A percentile compares a stretch with the other conserved stretches of the same genome.
Evolutionary conservation across 2,797 vertebrate species (phyloP).

Genomic region (Eospalax fontanierii): DNA sequence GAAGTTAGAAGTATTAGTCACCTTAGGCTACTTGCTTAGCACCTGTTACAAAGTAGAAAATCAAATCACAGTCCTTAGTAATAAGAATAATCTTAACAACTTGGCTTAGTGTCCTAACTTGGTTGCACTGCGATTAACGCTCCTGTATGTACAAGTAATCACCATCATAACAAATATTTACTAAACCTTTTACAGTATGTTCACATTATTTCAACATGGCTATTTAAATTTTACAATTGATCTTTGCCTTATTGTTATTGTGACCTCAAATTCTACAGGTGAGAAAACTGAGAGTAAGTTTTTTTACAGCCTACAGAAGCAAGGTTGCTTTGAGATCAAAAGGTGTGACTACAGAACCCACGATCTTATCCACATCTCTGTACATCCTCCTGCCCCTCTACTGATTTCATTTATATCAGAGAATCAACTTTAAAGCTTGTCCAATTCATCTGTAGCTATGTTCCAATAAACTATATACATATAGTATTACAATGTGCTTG

Average conservation of each 20-base stretch:
- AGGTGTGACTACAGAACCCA: neutral
- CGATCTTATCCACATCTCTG: neutral
- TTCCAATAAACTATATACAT: conserved; percentile 47
- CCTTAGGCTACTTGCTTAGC: neutral
- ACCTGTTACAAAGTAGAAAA: neutral
- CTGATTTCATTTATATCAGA: conserved; percentile 30
- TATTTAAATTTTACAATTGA: neutral
- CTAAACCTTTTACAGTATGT: neutral
- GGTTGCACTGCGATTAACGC: neutral
- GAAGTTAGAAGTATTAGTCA: neutral
- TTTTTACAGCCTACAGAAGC: neutral
- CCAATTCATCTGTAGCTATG: conserved; percentile 44
- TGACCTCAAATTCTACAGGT: neutral
- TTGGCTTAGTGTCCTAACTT: neutral
- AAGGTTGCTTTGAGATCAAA: neutral
- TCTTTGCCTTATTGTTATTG: neutral
- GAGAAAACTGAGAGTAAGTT: conserved; percentile 7
- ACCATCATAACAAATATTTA: neutral
- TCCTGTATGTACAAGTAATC: neutral
- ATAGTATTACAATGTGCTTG: conserved; percentile 63
- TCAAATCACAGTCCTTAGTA: neutral
- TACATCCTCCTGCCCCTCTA: neutral
- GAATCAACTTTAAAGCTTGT: conserved; percentile 42
- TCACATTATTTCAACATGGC: neutral
- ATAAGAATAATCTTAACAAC: conserved; percentile 12